phyloP scores from a whole-genome alignment of 1,140 invertebrate species.

The Neodiprion fabricii region DNA sequence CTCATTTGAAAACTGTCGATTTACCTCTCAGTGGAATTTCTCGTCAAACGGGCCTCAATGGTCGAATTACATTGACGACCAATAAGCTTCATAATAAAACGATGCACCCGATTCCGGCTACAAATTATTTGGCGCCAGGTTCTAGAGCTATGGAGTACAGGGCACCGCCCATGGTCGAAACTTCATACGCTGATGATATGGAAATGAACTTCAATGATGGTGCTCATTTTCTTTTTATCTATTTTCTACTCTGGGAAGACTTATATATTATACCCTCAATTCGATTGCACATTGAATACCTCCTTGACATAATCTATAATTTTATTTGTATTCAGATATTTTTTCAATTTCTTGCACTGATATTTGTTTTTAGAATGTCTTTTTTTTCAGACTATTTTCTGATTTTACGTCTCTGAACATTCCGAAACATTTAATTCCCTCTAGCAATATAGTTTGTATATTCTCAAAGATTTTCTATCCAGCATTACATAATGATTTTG shows the following conservation, averaged over 20 bases:
- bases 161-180: conserved; percentile 37
- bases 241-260: no score
- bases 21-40: conserved; percentile 48
- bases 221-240: conserved; percentile 22
- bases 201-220: conserved; percentile 46
- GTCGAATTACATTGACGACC: conserved; percentile 60
- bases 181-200: conserved; percentile 48
- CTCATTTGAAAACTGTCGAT: conserved; percentile 45
- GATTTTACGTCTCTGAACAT: no score
- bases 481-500: no score
- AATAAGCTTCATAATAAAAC: conserved; percentile 52
- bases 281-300: not conserved
- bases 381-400: no score
- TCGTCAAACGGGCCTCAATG: conserved; percentile 61
- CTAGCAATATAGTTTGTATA: no score
- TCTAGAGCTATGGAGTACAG: conserved; percentile 41
- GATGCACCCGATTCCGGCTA: conserved; percentile 28
- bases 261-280: no score
- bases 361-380: no score
- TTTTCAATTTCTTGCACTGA: no score
- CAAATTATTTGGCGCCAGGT: conserved; percentile 35
- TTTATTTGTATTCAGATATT: not conserved
- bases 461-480: no score
- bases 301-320: not conserved
- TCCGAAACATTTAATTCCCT: no score